These are phyloP conservation scores for Cryptoblepharus egeriae DNA, from an alignment of 2,797 vertebrate species.

Conservation along the genomic window DNA sequence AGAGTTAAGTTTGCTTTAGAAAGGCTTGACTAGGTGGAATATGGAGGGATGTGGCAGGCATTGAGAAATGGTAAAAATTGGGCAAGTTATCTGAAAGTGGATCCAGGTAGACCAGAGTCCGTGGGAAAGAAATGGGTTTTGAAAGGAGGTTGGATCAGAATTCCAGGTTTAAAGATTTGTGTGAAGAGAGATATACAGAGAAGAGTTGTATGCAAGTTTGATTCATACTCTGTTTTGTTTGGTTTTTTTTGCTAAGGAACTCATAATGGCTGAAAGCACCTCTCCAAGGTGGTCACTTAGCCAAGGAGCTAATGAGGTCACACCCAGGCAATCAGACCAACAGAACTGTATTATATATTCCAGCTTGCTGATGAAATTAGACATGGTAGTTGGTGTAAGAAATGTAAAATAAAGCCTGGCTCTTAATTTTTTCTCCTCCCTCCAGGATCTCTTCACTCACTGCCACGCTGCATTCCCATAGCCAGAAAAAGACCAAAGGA, in stretches of 20 bases:
- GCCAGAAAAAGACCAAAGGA: slow-evolving; percentile 76
- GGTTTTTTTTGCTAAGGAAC: too few species aligned
- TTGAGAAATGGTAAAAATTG: background rate
- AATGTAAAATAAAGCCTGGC: background rate
- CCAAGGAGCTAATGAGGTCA: slow-evolving; percentile 2
- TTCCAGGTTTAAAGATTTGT: background rate
- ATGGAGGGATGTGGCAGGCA: background rate
- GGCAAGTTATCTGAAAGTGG: background rate
- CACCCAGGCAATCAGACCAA: background rate
- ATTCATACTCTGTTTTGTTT: background rate
- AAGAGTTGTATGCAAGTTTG: background rate
- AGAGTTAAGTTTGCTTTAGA: background rate
- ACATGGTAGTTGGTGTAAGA: background rate
- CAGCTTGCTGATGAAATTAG: background rate
- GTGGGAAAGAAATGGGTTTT: background rate
- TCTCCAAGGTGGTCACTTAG: background rate
- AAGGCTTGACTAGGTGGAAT: too few species aligned
- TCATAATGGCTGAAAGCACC: too few species aligned
- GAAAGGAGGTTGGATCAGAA: background rate
- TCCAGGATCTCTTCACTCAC: slow-evolving; percentile 80
- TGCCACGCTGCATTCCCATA: slow-evolving; percentile 82
- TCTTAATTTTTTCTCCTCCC: background rate
- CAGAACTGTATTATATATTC: background rate
- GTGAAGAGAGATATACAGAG: background rate
- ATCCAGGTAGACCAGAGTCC: background rate